Evolutionary conservation across 92 coral and sea anemone genomes (phyloP).

Genomic region (Epizoanthus fatuus): DNA sequence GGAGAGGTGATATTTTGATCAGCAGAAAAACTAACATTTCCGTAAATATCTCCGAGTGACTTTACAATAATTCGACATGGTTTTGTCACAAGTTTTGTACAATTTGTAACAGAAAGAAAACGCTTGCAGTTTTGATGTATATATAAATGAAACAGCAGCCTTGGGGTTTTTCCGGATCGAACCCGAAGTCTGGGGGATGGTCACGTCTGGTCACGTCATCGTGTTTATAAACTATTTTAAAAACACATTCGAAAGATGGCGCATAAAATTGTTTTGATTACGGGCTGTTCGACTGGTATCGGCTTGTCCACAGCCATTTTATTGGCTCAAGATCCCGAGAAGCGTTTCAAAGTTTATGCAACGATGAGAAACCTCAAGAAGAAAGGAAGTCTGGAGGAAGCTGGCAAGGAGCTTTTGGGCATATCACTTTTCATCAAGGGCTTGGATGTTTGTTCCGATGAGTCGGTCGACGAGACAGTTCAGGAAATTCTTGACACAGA

Average conservation of each 20-base stretch:
- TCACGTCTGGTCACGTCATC: too few species aligned
- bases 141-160: too few species aligned
- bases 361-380: conserved; percentile 89
- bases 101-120: too few species aligned
- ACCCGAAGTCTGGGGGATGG: too few species aligned
- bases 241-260: conserved; percentile 5
- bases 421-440: conserved; percentile 79
- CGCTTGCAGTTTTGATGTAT: too few species aligned
- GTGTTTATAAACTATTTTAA: too few species aligned
- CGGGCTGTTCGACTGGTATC: conserved; percentile 96
- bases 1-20: too few species aligned
- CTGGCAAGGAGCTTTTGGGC: conserved; percentile 77
- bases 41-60: too few species aligned
- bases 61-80: too few species aligned
- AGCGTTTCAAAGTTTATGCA: conserved; percentile 96
- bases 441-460: conserved; percentile 93
- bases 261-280: conserved; percentile 79
- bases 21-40: too few species aligned
- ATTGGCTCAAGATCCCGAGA: conserved; percentile 86
- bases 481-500: conserved; percentile 79
- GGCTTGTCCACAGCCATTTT: conserved; percentile 88
- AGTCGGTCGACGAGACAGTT: conserved; percentile 80
- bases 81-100: too few species aligned
- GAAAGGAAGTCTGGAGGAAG: conserved; percentile 73
- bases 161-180: too few species aligned